A percentile compares a stretch with the other conserved stretches of the same genome.
These are phyloP conservation scores for Corythaeola cristata DNA, from an alignment of 2,113 vertebrate species.

Conservation along the genomic window DNA sequence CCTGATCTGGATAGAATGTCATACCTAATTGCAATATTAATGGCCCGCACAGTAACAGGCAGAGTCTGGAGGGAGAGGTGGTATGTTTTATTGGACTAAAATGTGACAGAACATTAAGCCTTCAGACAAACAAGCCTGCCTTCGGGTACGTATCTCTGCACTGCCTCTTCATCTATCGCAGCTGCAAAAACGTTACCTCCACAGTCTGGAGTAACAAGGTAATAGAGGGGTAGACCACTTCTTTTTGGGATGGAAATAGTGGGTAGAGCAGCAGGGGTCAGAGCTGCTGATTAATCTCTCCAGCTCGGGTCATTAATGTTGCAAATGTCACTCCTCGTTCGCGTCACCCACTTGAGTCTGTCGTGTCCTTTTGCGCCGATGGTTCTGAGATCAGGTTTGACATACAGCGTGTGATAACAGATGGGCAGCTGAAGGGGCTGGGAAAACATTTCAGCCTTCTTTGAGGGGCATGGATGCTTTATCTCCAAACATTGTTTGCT, in stretches of 20 bases:
- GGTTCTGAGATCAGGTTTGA: constrained; percentile 8
- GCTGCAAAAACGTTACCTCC: not conserved
- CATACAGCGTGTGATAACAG: not conserved
- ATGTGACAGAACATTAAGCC: not conserved
- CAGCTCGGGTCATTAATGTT: not conserved
- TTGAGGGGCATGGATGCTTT: not conserved
- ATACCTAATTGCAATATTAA: not conserved
- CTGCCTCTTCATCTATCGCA: not conserved
- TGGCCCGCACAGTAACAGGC: fast-evolving
- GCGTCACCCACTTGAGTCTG: constrained; percentile 33
- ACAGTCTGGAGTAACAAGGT: not conserved
- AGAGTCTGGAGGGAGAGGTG: not conserved
- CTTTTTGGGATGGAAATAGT: not conserved
- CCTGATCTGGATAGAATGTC: not conserved
- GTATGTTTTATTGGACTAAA: not conserved
- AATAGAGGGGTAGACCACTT: not conserved
- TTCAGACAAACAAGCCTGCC: not conserved
- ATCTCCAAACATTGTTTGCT: not conserved
- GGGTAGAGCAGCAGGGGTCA: not conserved
- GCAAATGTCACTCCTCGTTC: constrained; percentile 31
- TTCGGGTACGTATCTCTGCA: not conserved
- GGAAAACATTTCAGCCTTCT: not conserved
- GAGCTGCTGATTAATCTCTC: constrained; percentile 8
- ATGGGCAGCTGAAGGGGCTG: constrained; percentile 1
- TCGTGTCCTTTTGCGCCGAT: not conserved